Evolutionary conservation across 2,797 vertebrate species (phyloP).

Genomic region (Dermochelys coriacea): DNA sequence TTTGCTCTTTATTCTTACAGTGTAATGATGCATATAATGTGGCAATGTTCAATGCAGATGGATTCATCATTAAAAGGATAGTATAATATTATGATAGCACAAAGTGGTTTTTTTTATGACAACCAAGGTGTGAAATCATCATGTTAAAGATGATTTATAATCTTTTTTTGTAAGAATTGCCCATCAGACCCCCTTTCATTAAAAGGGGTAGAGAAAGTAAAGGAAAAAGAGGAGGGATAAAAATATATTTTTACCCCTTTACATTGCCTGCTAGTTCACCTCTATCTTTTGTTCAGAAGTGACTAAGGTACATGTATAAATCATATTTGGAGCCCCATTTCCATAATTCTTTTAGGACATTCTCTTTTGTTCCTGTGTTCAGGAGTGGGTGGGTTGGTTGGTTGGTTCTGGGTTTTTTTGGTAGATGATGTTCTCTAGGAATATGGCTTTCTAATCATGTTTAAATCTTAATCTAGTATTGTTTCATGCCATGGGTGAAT

Average conservation of each 20-base stretch:
- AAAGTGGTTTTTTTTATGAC: slow-evolving; percentile 12
- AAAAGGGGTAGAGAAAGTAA: slow-evolving; percentile 13
- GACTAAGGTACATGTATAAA: not conserved
- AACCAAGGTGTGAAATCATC: slow-evolving; percentile 51
- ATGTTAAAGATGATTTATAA: slow-evolving; percentile 57
- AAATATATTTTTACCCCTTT: not conserved
- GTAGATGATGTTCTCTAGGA: not conserved
- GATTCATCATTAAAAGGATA: slow-evolving; percentile 57
- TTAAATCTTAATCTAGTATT: not conserved
- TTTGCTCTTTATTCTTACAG: slow-evolving; percentile 55
- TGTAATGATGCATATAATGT: slow-evolving; percentile 64
- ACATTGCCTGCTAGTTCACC: not conserved
- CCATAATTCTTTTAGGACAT: not conserved
- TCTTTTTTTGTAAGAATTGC: slow-evolving; percentile 29
- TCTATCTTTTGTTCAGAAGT: not conserved
- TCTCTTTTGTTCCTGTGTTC: not conserved
- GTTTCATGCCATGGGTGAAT: not conserved
- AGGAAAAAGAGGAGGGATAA: slow-evolving; percentile 2
- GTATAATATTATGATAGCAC: slow-evolving; percentile 30
- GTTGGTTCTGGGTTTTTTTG: not conserved
- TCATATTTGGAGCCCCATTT: not conserved
- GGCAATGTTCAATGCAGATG: slow-evolving; percentile 37
- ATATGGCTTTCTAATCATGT: not conserved
- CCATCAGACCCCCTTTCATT: slow-evolving; percentile 4
- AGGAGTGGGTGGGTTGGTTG: not conserved